Base-by-base conservation (phyloP, 2,797 vertebrate genomes). In the Hipposideros larvatus region DNA sequence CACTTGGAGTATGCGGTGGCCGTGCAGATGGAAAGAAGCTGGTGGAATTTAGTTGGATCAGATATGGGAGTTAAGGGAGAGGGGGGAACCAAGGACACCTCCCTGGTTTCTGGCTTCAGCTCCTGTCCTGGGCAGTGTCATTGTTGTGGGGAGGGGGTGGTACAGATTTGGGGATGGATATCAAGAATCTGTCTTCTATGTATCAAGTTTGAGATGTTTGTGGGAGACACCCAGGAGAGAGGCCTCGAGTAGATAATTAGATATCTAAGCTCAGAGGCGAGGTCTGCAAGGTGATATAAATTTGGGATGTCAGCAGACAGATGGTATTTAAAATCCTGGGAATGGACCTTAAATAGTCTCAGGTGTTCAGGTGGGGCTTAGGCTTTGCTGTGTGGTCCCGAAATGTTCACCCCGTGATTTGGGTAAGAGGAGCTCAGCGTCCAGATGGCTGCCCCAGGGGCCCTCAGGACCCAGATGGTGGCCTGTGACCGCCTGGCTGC, bases 221-320 rank as follows among this genome's bases (percentile, higher is more conserved):
- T 74, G 74, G 55, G 51, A 90, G 57, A 73, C 43, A 46, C 26
- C 74, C 11, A 31, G 48, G 48, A 91, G n/a, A 5, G 46, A 55
- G 57, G 83, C 7, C 59, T 59, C 95, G 92, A 89, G 89, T 89
- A 88, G 82, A 34, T 68, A 37, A 85, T 87, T 90, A 15, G 63
- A 77, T 91, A 90, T 91, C 57, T 83, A 31, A 53, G 22, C 82
- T 91, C 37, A 9, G 82, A 74, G 83, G 51, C 82, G 46, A 96
- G 57, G 84, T 77, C 79, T 61, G 34, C 6, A 46, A 91, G 68
- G 87, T 48, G 57, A 18, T 65, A 31, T 31, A 51, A 37, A 75
- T 59, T 91, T 89, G 46, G 65, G 61, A 37, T 70, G 63, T 51
- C 90, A 63, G 28, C 31, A 80, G 68, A 88, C 82, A 96, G 78